Percentiles rank a stretch among this genome's conserved stretches.
These are phyloP conservation scores for Elmis aenea DNA, from an alignment of 2,888 invertebrate genomes.

Conservation along the genomic window DNA sequence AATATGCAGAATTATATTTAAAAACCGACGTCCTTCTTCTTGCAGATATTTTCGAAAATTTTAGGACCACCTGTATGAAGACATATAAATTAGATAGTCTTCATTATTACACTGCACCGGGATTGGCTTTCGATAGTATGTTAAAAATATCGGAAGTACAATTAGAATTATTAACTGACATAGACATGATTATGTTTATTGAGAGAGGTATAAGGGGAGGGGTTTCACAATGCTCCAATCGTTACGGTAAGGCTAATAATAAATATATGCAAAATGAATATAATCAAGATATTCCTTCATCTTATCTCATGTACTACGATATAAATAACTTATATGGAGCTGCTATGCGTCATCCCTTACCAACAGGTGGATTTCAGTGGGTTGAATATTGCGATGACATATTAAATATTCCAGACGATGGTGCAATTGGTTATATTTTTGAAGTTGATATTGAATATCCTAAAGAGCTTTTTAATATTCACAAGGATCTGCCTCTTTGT, in stretches of 20 bases:
- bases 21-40: constrained; percentile 38
- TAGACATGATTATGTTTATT: constrained; percentile 35
- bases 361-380: constrained; percentile 31
- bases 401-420: constrained; percentile 11
- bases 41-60: constrained; percentile 40
- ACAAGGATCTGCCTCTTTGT: constrained; percentile 36
- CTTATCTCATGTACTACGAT: constrained; percentile 31
- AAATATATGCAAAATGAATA: constrained; percentile 31
- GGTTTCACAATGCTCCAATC: constrained; percentile 27
- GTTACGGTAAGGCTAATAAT: constrained; percentile 37
- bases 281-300: constrained; percentile 18
- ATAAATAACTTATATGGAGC: constrained; percentile 29
- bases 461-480: constrained; percentile 28
- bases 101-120: constrained; percentile 31
- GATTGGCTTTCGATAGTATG: constrained; percentile 31
- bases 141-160: constrained; percentile 25
- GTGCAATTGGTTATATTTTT: constrained; percentile 30
- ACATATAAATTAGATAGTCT: constrained; percentile 34
- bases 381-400: constrained; percentile 3
- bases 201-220: constrained; percentile 19
- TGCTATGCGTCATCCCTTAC: constrained; percentile 23
- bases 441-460: constrained; percentile 35
- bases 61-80: constrained; percentile 27
- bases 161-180: constrained; percentile 35
- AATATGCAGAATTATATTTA: constrained; percentile 38